phyloP scores from a whole-genome alignment of 2,888 invertebrate species.

The Drosophila buzzatii region DNA sequence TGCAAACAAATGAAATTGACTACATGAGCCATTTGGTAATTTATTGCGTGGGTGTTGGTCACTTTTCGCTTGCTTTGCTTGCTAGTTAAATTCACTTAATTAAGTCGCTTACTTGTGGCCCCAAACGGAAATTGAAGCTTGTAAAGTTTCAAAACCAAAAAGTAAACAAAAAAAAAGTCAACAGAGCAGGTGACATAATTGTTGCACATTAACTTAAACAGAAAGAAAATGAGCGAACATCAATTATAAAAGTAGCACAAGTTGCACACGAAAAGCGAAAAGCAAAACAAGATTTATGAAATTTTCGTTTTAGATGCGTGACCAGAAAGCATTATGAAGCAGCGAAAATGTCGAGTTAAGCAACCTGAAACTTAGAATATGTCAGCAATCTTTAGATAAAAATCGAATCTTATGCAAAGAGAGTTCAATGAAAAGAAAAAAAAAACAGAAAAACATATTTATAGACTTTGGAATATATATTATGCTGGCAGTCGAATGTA shows the following conservation, averaged over 20 bases:
- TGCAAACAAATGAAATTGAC: slow-evolving; percentile 21
- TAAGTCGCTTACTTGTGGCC: slow-evolving; percentile 23
- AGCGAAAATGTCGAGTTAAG: slow-evolving; percentile 6
- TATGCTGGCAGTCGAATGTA: slow-evolving; percentile 10
- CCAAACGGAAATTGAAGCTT: slow-evolving; percentile 68
- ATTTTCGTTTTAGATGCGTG: slow-evolving; percentile 61
- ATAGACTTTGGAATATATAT: slow-evolving; percentile 6
- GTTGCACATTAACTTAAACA: slow-evolving; percentile 8
- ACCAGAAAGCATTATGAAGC: slow-evolving; percentile 62
- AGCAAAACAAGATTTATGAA: slow-evolving; percentile 32
- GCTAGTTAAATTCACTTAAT: slow-evolving; percentile 39
- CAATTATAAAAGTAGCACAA: slow-evolving; percentile 17
- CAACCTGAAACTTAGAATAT: slow-evolving; percentile 16
- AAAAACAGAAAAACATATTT: slow-evolving; percentile 6
- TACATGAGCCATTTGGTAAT: slow-evolving; percentile 40
- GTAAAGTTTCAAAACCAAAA: slow-evolving; percentile 30
- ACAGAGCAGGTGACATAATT: slow-evolving; percentile 64
- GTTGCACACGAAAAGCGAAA: slow-evolving; percentile 22
- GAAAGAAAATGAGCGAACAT: slow-evolving; percentile 6
- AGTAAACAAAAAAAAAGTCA: slow-evolving; percentile 32
- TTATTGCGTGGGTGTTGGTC: slow-evolving; percentile 39
- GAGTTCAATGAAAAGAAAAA: slow-evolving; percentile 1
- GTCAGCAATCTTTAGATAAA: slow-evolving; percentile 31
- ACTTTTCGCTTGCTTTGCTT: slow-evolving; percentile 8
- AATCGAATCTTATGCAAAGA: slow-evolving; percentile 34